These are phyloP conservation scores for Alexandromys fortis DNA, from an alignment of 2,113 vertebrate genomes.

Conservation along the genomic window DNA sequence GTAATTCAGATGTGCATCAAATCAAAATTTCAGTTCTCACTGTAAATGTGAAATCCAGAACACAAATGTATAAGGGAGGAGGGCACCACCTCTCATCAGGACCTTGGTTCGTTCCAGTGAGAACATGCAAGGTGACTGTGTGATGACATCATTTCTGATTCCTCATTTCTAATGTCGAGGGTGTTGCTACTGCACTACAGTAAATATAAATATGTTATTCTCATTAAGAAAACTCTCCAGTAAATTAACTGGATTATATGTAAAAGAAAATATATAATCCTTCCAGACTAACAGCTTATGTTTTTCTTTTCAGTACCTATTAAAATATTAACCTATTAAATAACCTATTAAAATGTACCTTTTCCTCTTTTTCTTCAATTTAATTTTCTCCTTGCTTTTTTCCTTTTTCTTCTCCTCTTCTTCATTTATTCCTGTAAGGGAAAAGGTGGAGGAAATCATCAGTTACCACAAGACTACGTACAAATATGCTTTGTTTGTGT, in stretches of 20 bases:
- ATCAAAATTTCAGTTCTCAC: neutral
- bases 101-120: slow-evolving; percentile 18
- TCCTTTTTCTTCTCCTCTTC: slow-evolving; percentile 91
- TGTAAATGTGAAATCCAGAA: slow-evolving; percentile 28
- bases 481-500: neutral
- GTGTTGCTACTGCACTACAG: slow-evolving; percentile 36
- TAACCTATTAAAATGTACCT: slow-evolving; percentile 83
- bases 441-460: neutral
- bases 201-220: neutral
- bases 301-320: neutral
- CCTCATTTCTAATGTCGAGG: slow-evolving; percentile 16
- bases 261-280: slow-evolving; percentile 35
- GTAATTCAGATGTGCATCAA: neutral
- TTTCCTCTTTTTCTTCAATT: slow-evolving; percentile 90
- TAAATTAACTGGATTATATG: slow-evolving; percentile 14
- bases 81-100: neutral
- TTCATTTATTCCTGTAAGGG: slow-evolving; percentile 85
- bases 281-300: neutral
- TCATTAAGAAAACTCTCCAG: neutral
- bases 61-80: neutral
- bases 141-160: neutral
- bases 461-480: neutral
- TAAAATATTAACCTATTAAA: neutral
- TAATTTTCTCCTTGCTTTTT: slow-evolving; percentile 90
- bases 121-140: slow-evolving; percentile 35